Conservation (phyloP, 1,140 invertebrate species). For the Doryteuthis pealeii region DNA sequence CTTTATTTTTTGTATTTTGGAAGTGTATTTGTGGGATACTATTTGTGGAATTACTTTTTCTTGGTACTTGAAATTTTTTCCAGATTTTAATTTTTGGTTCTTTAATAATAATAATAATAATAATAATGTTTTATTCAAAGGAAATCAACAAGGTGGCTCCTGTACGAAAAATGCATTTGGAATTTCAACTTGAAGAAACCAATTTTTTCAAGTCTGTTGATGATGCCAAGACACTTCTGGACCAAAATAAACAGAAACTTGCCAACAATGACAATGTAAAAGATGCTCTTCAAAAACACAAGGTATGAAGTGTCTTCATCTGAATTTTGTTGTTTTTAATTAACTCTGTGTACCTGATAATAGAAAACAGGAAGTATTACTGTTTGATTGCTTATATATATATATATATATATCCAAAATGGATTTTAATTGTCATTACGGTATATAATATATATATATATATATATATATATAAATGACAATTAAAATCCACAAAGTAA, state of each 20-base stretch:
- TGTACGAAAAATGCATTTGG: slow-evolving; percentile 81
- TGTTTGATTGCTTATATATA: not conserved
- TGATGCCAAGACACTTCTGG: slow-evolving; percentile 81
- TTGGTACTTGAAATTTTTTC: too few relatives aligned
- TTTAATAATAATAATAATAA: too few relatives aligned
- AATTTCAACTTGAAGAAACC: slow-evolving; percentile 83
- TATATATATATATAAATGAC: too few relatives aligned
- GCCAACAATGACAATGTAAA: slow-evolving; percentile 82
- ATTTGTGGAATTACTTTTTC: too few relatives aligned
- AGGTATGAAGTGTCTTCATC: slow-evolving; percentile 33
- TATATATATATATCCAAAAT: not conserved
- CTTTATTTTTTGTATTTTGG: too few relatives aligned
- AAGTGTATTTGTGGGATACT: too few relatives aligned
- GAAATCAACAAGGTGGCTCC: slow-evolving; percentile 78
- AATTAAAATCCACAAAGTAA: too few relatives aligned
- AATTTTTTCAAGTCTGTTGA: slow-evolving; percentile 82
- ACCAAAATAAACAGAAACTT: slow-evolving; percentile 75
- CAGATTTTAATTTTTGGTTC: too few relatives aligned
- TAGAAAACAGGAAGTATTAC: not conserved
- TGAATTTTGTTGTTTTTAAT: not conserved
- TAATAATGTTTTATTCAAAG: slow-evolving; percentile 57
- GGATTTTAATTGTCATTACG: too few relatives aligned
- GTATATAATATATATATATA: slow-evolving; percentile 12
- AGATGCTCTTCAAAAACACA: slow-evolving; percentile 74
- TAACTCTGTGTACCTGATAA: not conserved